Percentiles rank a stretch among this genome's conserved stretches.
phyloP scores from a whole-genome alignment of 2,113 vertebrate genomes.

The Eulacestoma nigropectus region DNA sequence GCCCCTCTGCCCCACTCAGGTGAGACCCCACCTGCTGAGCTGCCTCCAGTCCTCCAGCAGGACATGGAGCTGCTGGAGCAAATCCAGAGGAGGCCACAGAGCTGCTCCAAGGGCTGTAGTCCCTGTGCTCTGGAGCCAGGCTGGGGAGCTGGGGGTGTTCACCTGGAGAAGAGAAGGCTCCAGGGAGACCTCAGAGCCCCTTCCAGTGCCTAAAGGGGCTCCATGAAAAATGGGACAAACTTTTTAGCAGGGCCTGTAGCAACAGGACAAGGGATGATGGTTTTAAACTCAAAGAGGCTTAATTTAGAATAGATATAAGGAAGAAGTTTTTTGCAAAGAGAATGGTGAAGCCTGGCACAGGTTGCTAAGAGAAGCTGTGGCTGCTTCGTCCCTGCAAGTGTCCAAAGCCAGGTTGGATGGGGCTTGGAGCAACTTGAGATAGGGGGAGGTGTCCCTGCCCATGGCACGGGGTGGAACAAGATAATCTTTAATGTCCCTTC shows the following conservation, averaged over 20 bases:
- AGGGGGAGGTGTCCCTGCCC: neutral
- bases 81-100: neutral
- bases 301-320: neutral
- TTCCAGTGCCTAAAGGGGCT: neutral
- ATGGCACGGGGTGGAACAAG: neutral
- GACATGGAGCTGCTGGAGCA: neutral
- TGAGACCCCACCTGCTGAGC: neutral
- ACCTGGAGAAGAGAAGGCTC: neutral
- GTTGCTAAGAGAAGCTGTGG: neutral
- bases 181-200: neutral
- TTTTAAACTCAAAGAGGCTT: neutral
- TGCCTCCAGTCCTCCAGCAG: neutral
- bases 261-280: neutral
- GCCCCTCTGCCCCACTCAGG: neutral
- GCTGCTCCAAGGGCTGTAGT: fast-evolving
- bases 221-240: neutral
- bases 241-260: neutral
- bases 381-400: neutral
- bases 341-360: neutral
- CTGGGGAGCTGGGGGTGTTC: neutral
- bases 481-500: neutral
- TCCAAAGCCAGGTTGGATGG: fast-evolving
- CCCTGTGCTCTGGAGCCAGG: neutral
- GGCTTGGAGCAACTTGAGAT: neutral
- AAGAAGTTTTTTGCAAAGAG: neutral